Evolutionary conservation across 2,113 vertebrate genomes (phyloP), one percentile per base, ranked within the genome.

Genomic region (Rhineura floridana): DNA sequence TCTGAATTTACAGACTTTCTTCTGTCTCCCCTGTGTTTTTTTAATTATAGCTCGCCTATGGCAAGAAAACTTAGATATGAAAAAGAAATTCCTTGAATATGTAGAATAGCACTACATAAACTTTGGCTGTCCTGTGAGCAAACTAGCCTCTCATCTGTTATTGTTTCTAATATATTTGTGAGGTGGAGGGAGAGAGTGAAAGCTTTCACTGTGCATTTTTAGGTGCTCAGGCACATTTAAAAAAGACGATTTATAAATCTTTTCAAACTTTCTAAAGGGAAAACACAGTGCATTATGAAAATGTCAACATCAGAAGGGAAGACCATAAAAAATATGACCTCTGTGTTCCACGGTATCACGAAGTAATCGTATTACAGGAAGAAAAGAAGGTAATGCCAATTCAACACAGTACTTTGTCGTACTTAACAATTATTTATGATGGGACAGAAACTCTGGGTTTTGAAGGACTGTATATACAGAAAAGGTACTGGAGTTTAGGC

Each of bases 261-360:
- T 59, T 93, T 86, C 95, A 91, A 92, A 95, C 86, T 96, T 96
- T 94, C 80, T 93, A 92, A 95, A 98, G 97, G 92, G 89, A 96
- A 93, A 93, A 86, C 78, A 52, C 86, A 87, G 59, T 93, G 52
- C 85, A 90, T 88, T 98, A 94, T 91, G 96, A 97, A 95, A 98
- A 98, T 70, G 81, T 97, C 93, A 98, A 97, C 90, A 93, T 97
- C 92, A 96, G 96, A 93, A 97, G 94, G 93, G 93, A 96, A 85
- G 91, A 95, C 83, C 95, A 88, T 89, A 91, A 89, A 91, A 96
- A 94, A 94, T 75, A 88, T 73, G 96, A 96, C 87, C 93, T 95
- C 83, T 89, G 94, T 86, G 87, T 97, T 85, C 97, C 97, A 86
- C 91, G 92, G 65, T 96, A 97, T 92, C 94, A 95, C 83, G 96